Evolutionary conservation across 53 echinoderm and acorn worm species (phyloP).

Genomic region (Patiria pectinifera): DNA sequence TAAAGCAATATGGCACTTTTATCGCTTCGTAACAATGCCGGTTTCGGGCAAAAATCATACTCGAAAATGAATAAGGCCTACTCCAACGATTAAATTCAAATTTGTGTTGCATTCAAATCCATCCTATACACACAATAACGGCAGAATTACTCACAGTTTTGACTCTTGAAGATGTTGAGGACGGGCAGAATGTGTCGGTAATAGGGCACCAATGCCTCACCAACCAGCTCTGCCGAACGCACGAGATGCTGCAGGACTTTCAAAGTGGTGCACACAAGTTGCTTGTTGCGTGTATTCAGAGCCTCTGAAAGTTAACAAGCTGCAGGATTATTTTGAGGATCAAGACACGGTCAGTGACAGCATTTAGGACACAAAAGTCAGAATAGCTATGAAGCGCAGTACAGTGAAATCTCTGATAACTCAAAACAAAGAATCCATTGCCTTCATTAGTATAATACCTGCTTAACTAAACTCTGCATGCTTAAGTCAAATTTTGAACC

Average conservation of each 20-base stretch:
- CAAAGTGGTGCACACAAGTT: slow-evolving; percentile 75
- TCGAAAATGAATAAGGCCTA: neutral
- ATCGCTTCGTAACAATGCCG: neutral
- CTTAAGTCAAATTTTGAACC: too few species aligned
- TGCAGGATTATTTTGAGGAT: neutral
- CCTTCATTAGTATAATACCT: too few species aligned
- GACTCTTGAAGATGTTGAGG: slow-evolving; percentile 74
- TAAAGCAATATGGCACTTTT: too few species aligned
- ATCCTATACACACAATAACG: too few species aligned
- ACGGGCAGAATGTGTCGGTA: slow-evolving; percentile 85
- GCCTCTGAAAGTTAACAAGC: slow-evolving; percentile 59
- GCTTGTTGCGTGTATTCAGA: slow-evolving; percentile 74
- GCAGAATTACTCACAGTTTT: slow-evolving; percentile 68
- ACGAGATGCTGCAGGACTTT: slow-evolving; percentile 70
- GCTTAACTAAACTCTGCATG: too few species aligned
- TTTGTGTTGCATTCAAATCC: too few species aligned
- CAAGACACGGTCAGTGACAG: neutral
- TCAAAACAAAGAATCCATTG: too few species aligned
- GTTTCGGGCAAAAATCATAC: neutral
- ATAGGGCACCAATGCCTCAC: slow-evolving; percentile 83
- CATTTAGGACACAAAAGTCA: too few species aligned
- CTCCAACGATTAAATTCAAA: too few species aligned
- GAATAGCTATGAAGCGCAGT: too few species aligned
- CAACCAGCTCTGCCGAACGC: slow-evolving; percentile 72
- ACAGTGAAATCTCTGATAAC: too few species aligned